These are phyloP conservation scores for Aphrophora alni DNA, from an alignment of 2,888 invertebrate species.

Conservation along the genomic window DNA sequence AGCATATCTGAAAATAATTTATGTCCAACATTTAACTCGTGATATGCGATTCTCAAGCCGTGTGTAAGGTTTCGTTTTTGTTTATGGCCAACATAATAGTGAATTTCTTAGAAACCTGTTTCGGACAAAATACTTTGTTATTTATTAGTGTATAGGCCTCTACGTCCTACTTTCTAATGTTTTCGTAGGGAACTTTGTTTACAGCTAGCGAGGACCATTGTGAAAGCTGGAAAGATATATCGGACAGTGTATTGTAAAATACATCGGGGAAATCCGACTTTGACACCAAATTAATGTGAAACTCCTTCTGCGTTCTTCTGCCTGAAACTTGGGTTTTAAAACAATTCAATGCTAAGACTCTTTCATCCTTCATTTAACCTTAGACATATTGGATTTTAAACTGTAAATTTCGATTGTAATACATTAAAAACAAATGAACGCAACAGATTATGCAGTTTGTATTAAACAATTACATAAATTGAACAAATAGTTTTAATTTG, in stretches of 20 bases:
- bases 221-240: slow-evolving; percentile 9
- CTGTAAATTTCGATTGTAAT: too few species aligned
- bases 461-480: too few species aligned
- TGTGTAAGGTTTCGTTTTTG: slow-evolving; percentile 2
- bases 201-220: background rate
- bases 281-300: background rate
- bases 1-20: background rate
- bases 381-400: too few species aligned
- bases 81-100: background rate
- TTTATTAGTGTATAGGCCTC: slow-evolving; percentile 1
- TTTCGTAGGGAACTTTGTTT: background rate
- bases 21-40: slow-evolving; percentile 5
- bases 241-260: slow-evolving; percentile 6
- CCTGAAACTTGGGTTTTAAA: background rate
- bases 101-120: slow-evolving; percentile 6
- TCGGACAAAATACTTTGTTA: background rate
- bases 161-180: slow-evolving; percentile 6
- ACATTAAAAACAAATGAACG: too few species aligned
- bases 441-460: too few species aligned
- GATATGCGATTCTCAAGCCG: background rate
- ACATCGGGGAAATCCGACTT: background rate
- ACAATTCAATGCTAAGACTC: background rate
- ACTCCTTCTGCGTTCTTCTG: background rate
- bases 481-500: too few species aligned
- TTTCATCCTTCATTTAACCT: too few species aligned